phyloP scores from a whole-genome alignment of 1,140 invertebrate genomes.

The Drosophila ficusphila region DNA sequence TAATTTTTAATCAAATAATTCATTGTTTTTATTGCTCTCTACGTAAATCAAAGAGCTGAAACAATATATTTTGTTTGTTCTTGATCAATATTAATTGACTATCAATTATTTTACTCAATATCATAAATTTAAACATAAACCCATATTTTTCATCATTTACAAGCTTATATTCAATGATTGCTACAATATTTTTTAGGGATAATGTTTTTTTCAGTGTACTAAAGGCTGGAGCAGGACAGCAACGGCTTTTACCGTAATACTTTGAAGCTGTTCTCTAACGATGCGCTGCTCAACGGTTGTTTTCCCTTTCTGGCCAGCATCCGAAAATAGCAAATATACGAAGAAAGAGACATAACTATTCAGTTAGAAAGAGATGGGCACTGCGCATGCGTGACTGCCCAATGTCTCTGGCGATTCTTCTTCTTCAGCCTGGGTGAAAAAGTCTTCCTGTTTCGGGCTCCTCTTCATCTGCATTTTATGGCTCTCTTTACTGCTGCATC shows the following conservation, averaged over 20 bases:
- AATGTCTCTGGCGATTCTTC: constrained; percentile 32
- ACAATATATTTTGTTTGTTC: no score
- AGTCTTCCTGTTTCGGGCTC: constrained; percentile 74
- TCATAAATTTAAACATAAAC: no score
- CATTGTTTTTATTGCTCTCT: no score
- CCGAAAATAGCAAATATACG: constrained; percentile 64
- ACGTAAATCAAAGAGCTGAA: no score
- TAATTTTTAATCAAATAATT: no score
- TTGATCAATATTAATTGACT: no score
- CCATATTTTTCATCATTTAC: no score
- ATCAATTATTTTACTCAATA: no score
- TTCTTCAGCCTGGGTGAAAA: constrained; percentile 18
- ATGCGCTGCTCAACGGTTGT: constrained; percentile 72
- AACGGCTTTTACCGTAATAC: constrained; percentile 65
- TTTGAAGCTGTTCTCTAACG: constrained; percentile 63
- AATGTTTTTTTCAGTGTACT: background rate
- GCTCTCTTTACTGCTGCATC: constrained; percentile 21
- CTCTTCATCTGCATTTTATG: constrained; percentile 33
- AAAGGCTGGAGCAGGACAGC: constrained; percentile 28
- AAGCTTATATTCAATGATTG: no score
- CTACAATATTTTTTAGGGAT: no score
- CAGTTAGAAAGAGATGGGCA: background rate
- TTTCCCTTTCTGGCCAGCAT: constrained; percentile 83
- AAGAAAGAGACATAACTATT: background rate
- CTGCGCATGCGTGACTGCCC: constrained; percentile 69